A percentile compares a stretch with the other conserved stretches of the same genome.
phyloP scores from a whole-genome alignment of 2,888 invertebrate genomes.

The Rapana venosa region DNA sequence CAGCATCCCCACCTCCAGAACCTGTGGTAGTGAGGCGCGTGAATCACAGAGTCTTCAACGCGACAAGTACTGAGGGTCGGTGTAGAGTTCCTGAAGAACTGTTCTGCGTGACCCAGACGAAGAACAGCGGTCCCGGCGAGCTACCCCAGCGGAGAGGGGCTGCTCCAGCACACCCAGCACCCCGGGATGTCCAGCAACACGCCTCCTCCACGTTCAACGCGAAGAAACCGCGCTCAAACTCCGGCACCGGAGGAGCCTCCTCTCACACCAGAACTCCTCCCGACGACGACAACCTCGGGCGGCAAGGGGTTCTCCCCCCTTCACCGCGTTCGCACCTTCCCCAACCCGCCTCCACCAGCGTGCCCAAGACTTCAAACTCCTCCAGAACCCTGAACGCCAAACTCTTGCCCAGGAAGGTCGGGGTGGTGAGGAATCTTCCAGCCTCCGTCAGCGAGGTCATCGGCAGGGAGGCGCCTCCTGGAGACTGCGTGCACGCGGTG shows the following conservation, averaged over 20 bases:
- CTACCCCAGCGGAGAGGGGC: not conserved
- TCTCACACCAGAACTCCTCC: conserved; percentile 43
- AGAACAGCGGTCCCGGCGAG: not conserved
- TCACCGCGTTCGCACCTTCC: no score
- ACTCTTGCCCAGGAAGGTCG: not conserved
- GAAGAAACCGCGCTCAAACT: not conserved
- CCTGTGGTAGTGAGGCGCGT: no score
- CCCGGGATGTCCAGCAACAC: not conserved
- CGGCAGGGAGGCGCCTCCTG: not conserved
- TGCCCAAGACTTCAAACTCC: not conserved
- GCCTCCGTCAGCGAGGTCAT: not conserved
- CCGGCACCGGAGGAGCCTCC: not conserved
- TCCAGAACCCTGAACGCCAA: not conserved
- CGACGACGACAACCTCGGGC: conserved; percentile 28
- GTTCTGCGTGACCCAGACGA: conserved; percentile 9
- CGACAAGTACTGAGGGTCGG: not conserved
- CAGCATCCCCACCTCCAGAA: not conserved
- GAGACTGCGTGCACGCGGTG: conserved; percentile 50
- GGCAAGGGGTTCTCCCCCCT: no score
- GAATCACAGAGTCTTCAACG: not conserved
- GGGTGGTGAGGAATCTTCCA: not conserved
- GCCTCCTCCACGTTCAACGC: not conserved
- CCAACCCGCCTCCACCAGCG: no score
- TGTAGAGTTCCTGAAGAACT: conserved; percentile 14
- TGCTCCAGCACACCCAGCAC: not conserved